Evolutionary conservation across 2,888 invertebrate species (phyloP), one percentile per base, ranked within the genome.

Genomic region (Drosophila longiperda): DNA sequence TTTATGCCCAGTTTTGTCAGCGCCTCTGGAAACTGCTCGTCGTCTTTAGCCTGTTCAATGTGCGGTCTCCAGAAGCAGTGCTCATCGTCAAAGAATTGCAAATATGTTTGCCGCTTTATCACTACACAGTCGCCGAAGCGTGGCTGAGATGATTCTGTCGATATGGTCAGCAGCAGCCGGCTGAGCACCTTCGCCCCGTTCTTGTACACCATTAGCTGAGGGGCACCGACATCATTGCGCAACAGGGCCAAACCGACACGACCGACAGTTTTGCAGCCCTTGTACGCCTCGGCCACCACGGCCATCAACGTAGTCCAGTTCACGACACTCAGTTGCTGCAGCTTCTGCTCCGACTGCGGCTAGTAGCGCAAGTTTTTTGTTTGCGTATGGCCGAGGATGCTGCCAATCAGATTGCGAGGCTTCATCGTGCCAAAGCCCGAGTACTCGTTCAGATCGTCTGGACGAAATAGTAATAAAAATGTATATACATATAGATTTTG

Each of bases 11-110:
- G 6, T 3, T 63, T 66, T 0, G 4, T 6, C 20, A 84, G 45
- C 0, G 29, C 48, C 1, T 55, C 17, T 0, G 60, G 55, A 2
- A 88, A 86, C 29, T 73, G 65, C 1, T 57, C 2, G 50, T 89
- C 82, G 20, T 91, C 89, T 0, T 59, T 26, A 1, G 29, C 2
- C 1, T 36, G 0, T n/a, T 78, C 92, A 83, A 95, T 95, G 80
- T 94, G 92, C 48, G 95, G 80, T 8, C 95, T 95, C 95, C 95
- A 95, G 78, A 94, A 94, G 55, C 93, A 92, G 33, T 93, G 91
- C 20, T 91, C 91, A 42, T 93, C 93, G 84, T 95, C 95, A 76
- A 94, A 94, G 89, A 89, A 92, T 59, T 91, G 92, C 9, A 91
- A 49, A 45, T 91, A 92, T 9, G 78, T 65, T 5, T 84, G 80